Conservation (phyloP, 2,888 invertebrate genomes). For the Yponomeuta cagnagella region DNA sequence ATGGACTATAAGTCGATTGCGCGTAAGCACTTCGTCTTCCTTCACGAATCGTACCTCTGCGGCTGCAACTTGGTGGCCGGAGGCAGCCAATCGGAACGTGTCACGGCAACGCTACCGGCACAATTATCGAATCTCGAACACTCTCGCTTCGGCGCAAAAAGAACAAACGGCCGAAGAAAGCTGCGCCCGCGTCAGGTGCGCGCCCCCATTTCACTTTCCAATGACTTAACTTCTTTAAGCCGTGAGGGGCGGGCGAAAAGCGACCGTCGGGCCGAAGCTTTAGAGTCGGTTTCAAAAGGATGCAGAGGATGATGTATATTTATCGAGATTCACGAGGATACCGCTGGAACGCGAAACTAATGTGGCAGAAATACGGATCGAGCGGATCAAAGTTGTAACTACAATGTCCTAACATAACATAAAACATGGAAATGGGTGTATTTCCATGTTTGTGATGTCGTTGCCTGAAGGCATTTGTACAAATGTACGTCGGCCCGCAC, state of each 20-base stretch:
- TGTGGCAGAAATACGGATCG: neutral
- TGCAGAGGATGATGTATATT: conserved; percentile 36
- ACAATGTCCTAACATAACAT: neutral
- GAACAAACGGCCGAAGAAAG: conserved; percentile 69
- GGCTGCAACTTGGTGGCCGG: neutral
- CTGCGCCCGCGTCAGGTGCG: conserved; percentile 57
- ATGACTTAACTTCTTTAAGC: conserved; percentile 50
- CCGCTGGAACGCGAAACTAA: conserved; percentile 28
- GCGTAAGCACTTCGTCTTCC: neutral
- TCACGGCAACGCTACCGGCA: conserved; percentile 49
- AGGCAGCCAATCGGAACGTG: conserved; percentile 28
- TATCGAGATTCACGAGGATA: conserved; percentile 67
- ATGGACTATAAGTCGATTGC: too few species aligned
- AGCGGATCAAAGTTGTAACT: neutral
- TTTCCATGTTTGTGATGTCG: too few species aligned
- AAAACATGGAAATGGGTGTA: too few species aligned
- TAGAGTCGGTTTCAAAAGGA: conserved; percentile 26
- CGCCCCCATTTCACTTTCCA: conserved; percentile 74
- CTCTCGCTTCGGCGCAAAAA: conserved; percentile 65
- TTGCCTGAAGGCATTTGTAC: too few species aligned
- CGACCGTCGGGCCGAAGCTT: conserved; percentile 31
- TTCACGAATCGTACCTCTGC: neutral
- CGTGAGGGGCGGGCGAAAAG: conserved; percentile 31
- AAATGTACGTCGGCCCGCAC: too few species aligned
- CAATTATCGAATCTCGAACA: conserved; percentile 72